Conservation (phyloP, 2,888 invertebrate genomes). For the Clanis bilineata region DNA sequence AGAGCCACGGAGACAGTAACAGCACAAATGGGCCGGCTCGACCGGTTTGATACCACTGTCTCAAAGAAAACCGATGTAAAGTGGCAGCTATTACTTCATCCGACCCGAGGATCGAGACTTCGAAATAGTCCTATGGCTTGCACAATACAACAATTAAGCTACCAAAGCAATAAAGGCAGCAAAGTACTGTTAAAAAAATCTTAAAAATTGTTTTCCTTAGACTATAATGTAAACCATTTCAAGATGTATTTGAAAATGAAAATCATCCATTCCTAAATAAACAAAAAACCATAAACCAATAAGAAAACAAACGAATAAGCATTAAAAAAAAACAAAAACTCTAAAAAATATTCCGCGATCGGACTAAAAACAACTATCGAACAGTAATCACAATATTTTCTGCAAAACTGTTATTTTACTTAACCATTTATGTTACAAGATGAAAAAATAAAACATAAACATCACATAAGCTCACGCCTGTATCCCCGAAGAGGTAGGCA, state of each 20-base stretch:
- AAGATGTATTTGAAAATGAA: neutral
- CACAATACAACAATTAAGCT: no score
- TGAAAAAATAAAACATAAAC: constrained; percentile 3
- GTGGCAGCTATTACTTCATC: neutral
- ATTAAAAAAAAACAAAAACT: neutral
- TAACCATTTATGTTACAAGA: neutral
- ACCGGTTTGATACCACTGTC: no score
- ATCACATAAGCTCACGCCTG: no score
- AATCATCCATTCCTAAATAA: neutral
- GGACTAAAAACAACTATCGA: neutral
- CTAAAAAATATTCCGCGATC: neutral
- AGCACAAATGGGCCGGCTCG: no score
- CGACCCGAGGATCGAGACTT: no score
- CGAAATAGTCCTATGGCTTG: no score
- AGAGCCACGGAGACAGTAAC: no score
- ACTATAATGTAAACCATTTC: neutral
- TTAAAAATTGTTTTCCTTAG: neutral
- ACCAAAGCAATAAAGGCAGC: no score
- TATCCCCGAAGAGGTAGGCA: no score
- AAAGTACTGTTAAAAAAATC: no score
- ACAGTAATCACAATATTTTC: neutral
- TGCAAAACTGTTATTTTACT: neutral
- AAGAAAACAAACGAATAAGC: constrained; percentile 2
- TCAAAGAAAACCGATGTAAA: no score
- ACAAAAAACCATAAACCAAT: constrained; percentile 4